phyloP scores from a whole-genome alignment of 1,140 invertebrate species.

The Cyphomyrmex costatus region DNA sequence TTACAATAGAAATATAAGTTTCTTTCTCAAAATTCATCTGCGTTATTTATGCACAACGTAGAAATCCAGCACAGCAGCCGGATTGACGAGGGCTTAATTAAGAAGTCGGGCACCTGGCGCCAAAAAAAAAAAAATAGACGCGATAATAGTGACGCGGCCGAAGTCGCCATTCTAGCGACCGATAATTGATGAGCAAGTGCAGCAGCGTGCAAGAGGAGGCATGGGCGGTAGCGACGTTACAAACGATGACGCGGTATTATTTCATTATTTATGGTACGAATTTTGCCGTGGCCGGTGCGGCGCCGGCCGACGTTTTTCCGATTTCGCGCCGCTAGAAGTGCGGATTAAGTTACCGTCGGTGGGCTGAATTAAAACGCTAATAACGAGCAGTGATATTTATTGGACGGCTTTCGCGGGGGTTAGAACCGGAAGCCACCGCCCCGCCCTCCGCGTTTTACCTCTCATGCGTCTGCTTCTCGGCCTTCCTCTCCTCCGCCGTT shows the following conservation, averaged over 20 bases:
- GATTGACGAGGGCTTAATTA: slow-evolving; percentile 55
- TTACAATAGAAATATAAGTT: neutral
- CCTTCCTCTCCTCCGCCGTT: slow-evolving; percentile 14
- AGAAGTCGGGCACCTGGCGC: slow-evolving; percentile 33
- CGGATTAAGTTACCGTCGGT: slow-evolving; percentile 83
- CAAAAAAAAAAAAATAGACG: slow-evolving; percentile 14
- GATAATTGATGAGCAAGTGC: slow-evolving; percentile 60
- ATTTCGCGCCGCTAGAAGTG: slow-evolving; percentile 71
- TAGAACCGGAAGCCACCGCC: slow-evolving; percentile 66
- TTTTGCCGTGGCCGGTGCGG: slow-evolving; percentile 63
- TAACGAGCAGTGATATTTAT: slow-evolving; percentile 85
- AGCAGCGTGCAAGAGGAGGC: neutral
- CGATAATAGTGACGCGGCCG: slow-evolving; percentile 47
- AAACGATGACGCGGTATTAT: slow-evolving; percentile 82
- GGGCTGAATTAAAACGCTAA: slow-evolving; percentile 85
- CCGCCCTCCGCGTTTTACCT: slow-evolving; percentile 29
- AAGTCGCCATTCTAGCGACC: slow-evolving; percentile 44
- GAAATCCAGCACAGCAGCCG: neutral
- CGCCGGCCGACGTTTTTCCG: slow-evolving; percentile 80
- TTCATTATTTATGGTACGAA: slow-evolving; percentile 83
- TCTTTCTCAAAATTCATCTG: neutral
- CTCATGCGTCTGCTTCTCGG: slow-evolving; percentile 13
- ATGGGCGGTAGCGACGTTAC: slow-evolving; percentile 62
- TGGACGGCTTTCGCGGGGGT: slow-evolving; percentile 79
- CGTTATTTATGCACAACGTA: neutral